Percentiles rank a stretch among this genome's conserved stretches.
Conservation (phyloP, 2,888 invertebrate species). For the Gerris lacustris region DNA sequence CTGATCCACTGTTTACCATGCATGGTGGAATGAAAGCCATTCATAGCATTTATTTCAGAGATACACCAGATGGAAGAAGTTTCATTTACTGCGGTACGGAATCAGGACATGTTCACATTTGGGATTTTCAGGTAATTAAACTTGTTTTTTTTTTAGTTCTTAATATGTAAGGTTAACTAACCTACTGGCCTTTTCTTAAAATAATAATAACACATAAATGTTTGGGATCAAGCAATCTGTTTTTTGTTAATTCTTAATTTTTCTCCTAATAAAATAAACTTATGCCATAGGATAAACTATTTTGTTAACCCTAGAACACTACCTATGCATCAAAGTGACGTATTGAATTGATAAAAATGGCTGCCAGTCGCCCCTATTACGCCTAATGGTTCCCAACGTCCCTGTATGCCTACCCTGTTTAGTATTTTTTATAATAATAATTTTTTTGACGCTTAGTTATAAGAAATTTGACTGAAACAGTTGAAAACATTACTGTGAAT, state of each 20-base stretch:
- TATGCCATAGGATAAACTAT: no score
- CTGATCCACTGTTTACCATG: background rate
- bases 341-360: no score
- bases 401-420: no score
- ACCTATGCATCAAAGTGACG: no score
- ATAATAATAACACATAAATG: background rate
- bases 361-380: no score
- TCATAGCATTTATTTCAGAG: background rate
- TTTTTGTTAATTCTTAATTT: background rate
- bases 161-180: background rate
- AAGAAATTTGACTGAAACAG: no score
- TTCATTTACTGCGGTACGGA: background rate
- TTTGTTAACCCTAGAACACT: no score
- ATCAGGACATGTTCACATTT: background rate
- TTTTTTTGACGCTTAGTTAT: no score
- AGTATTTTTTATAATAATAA: no score
- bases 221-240: background rate
- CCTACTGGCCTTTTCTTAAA: background rate
- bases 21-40: background rate
- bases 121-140: background rate
- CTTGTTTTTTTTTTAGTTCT: background rate
- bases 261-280: no score
- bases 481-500: no score
- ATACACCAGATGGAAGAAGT: background rate
- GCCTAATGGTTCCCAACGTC: no score